Evolutionary conservation across 1,140 invertebrate species (phyloP).

Genomic region (Nasonia giraulti): DNA sequence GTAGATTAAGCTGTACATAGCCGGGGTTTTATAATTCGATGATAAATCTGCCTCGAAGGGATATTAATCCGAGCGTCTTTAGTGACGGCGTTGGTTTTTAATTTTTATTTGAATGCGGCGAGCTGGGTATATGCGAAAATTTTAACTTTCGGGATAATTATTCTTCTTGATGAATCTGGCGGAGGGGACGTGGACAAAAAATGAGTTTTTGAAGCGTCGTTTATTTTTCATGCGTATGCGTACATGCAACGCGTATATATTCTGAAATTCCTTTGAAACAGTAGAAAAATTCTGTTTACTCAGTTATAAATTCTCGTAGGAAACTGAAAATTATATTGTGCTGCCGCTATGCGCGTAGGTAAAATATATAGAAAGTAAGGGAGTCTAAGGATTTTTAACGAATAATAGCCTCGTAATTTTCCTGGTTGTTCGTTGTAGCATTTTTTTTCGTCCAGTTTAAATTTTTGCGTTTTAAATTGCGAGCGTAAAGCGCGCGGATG

Average conservation of each 20-base stretch:
- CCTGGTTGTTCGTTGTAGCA: too few relatives aligned
- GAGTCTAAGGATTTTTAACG: neutral
- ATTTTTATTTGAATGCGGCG: neutral
- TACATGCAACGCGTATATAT: neutral
- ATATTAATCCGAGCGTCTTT: neutral
- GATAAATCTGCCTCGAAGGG: neutral
- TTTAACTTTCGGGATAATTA: neutral
- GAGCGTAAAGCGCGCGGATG: too few relatives aligned
- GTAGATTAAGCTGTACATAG: neutral
- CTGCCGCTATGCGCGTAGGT: neutral
- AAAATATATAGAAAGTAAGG: neutral
- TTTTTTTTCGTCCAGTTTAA: too few relatives aligned
- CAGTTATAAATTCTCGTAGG: conserved; percentile 9
- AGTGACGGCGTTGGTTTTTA: neutral
- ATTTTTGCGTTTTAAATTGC: too few relatives aligned
- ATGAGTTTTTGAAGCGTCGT: neutral
- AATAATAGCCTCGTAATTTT: too few relatives aligned
- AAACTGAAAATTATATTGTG: neutral
- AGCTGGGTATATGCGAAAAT: neutral
- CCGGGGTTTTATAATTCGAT: neutral
- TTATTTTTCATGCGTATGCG: neutral
- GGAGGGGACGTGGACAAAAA: neutral
- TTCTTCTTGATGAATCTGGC: neutral
- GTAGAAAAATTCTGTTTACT: conserved; percentile 2
- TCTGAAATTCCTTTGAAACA: neutral